A percentile compares a stretch with the other conserved stretches of the same genome.
These are phyloP conservation scores for Grammomys surdaster DNA, from an alignment of 2,113 vertebrate genomes.

Conservation along the genomic window DNA sequence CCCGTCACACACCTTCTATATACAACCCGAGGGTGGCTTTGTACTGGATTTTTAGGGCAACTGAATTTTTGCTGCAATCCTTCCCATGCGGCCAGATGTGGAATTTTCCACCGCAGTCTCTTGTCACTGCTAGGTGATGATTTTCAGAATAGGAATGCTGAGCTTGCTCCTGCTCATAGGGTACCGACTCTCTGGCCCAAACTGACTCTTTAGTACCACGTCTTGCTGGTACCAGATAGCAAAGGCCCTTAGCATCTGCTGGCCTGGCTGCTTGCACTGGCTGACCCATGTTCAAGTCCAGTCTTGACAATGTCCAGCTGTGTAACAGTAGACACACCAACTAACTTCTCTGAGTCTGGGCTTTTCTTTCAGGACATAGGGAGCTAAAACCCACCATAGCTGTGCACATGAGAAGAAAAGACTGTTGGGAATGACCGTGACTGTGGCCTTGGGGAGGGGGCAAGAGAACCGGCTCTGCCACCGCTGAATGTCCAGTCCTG, in stretches of 20 bases:
- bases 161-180: neutral
- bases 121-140: neutral
- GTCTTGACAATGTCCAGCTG: neutral
- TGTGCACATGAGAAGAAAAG: neutral
- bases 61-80: neutral
- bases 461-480: fast-evolving
- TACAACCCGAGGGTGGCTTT: neutral
- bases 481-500: neutral
- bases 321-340: neutral
- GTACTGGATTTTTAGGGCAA: neutral
- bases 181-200: neutral
- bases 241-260: neutral
- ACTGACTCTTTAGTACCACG: neutral
- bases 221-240: neutral
- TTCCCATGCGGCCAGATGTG: neutral
- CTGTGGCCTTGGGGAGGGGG: neutral
- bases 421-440: fast-evolving
- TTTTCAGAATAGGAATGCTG: neutral
- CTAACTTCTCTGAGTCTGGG: neutral
- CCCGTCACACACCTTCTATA: neutral
- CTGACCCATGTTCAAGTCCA: neutral
- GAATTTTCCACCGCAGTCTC: neutral
- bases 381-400: neutral
- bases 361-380: neutral
- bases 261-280: neutral